These are phyloP conservation scores for Chloebia gouldiae DNA, from an alignment of 2,113 vertebrate species.

Conservation along the genomic window DNA sequence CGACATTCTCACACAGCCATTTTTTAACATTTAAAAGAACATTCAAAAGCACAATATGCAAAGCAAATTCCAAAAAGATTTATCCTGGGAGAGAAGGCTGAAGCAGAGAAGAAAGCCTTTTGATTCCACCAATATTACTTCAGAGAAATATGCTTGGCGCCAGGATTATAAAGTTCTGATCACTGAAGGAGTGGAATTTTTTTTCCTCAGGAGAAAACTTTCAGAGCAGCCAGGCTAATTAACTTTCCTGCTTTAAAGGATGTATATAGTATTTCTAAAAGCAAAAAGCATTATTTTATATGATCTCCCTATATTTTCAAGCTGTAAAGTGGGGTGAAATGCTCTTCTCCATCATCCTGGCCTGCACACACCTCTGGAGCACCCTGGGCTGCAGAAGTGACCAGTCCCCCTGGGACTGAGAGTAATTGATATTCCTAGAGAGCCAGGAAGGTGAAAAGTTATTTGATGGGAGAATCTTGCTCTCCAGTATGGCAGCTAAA, in stretches of 20 bases:
- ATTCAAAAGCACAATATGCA: conserved; percentile 57
- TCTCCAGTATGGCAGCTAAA: not conserved
- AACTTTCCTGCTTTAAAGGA: not conserved
- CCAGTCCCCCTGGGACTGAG: not conserved
- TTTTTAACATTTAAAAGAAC: conserved; percentile 52
- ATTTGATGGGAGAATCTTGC: not conserved
- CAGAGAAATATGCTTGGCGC: conserved; percentile 13
- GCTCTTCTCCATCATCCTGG: not conserved
- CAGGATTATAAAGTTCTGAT: conserved; percentile 28
- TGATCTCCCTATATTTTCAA: not conserved
- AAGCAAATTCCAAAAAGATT: conserved; percentile 53
- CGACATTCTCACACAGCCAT: conserved; percentile 45
- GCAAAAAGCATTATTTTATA: not conserved
- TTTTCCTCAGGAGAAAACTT: conserved; percentile 1
- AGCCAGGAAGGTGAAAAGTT: not conserved
- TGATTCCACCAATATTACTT: conserved; percentile 37
- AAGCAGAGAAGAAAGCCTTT: conserved; percentile 43
- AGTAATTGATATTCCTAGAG: not conserved
- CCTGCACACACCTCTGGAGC: rapidly evolving
- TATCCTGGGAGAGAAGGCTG: conserved; percentile 43
- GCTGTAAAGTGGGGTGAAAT: not conserved
- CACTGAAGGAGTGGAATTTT: not conserved
- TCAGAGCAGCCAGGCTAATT: conserved; percentile 13
- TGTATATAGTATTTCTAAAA: not conserved
- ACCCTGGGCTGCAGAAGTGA: not conserved